Evolutionary conservation across 23 tunicate genomes (phyloP).

Genomic region (Clavelina lepadiformis): DNA sequence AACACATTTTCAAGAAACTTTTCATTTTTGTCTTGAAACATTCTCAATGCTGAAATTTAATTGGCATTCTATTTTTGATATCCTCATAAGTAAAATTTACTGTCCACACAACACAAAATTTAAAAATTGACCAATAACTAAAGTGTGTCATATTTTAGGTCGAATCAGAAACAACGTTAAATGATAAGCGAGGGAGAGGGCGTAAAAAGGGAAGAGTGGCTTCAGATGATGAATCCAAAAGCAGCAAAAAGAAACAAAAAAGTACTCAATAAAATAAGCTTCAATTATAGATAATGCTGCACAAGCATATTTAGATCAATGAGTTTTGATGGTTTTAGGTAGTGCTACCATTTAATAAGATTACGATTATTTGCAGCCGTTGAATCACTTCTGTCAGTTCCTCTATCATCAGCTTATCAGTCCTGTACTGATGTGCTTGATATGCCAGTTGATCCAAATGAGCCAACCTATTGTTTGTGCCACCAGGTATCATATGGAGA

Average conservation of each 20-base stretch:
- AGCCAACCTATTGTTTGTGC: conserved; percentile 96
- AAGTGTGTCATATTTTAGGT: background rate
- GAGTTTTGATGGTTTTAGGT: too few species aligned
- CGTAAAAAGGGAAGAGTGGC: conserved; percentile 56
- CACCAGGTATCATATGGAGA: conserved; percentile 97
- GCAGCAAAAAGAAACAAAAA: conserved; percentile 49
- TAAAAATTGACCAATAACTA: too few species aligned
- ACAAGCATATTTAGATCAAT: too few species aligned
- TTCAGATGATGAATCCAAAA: conserved; percentile 65
- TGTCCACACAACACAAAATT: too few species aligned
- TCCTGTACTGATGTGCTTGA: conserved; percentile 84
- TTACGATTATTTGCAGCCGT: background rate
- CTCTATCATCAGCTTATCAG: conserved; percentile 48
- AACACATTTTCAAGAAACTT: too few species aligned
- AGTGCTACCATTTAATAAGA: background rate
- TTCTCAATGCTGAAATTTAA: too few species aligned
- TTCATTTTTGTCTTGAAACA: too few species aligned
- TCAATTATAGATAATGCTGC: too few species aligned
- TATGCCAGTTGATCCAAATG: conserved; percentile 99
- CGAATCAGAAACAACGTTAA: too few species aligned
- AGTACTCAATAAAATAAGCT: too few species aligned
- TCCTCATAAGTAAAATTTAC: too few species aligned
- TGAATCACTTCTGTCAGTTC: conserved; percentile 6
- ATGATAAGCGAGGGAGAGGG: conserved; percentile 15
- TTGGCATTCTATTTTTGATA: too few species aligned